phyloP scores from a whole-genome alignment of 2,888 invertebrate genomes.

The Melanotus villosus region DNA sequence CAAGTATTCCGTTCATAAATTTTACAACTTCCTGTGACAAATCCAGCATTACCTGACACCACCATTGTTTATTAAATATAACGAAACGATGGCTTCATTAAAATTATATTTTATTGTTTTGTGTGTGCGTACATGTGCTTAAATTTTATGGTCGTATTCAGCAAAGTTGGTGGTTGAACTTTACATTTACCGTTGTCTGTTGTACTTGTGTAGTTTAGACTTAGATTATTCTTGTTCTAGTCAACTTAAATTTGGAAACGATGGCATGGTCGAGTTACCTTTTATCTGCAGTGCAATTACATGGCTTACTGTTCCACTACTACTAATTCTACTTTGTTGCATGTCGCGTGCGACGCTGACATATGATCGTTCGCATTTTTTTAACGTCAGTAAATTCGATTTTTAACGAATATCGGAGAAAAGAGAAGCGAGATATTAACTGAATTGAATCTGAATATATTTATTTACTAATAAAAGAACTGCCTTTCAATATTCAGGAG shows the following conservation, averaged over 20 bases:
- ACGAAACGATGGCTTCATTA: slow-evolving; percentile 6
- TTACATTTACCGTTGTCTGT: background rate
- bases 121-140: too few species aligned
- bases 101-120: background rate
- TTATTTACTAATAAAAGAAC: slow-evolving; percentile 45
- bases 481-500: slow-evolving; percentile 60
- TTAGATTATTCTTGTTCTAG: background rate
- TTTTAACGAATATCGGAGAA: too few species aligned
- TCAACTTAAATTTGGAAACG: slow-evolving; percentile 30
- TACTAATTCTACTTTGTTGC: slow-evolving; percentile 26
- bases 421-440: background rate
- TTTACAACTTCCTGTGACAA: slow-evolving; percentile 43
- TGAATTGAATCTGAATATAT: slow-evolving; percentile 25
- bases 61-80: slow-evolving; percentile 15
- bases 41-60: slow-evolving; percentile 23
- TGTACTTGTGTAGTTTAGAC: background rate
- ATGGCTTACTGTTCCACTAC: background rate
- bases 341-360: background rate
- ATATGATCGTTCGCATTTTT: too few species aligned
- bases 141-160: too few species aligned
- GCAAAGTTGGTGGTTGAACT: background rate
- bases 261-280: slow-evolving; percentile 31
- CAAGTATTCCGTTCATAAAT: slow-evolving; percentile 30
- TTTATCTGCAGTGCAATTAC: slow-evolving; percentile 44
- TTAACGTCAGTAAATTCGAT: too few species aligned